phyloP scores from a whole-genome alignment of 2,888 invertebrate species.

The Conus canariensis region DNA sequence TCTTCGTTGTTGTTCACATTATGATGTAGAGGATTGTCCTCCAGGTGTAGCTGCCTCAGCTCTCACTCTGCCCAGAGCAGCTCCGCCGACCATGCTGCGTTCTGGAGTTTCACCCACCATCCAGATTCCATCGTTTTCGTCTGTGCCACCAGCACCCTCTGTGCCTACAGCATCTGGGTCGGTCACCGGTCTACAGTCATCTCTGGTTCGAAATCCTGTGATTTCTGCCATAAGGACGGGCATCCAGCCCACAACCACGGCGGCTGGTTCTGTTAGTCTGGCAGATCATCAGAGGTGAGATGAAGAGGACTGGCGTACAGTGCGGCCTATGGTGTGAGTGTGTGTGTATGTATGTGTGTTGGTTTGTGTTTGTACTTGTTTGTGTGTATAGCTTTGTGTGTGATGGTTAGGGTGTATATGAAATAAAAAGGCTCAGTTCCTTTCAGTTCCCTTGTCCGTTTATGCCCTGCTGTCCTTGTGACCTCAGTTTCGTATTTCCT shows the following conservation, averaged over 20 bases:
- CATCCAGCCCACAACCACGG: constrained; percentile 54
- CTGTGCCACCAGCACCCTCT: constrained; percentile 39
- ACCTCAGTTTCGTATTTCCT: too few relatives aligned
- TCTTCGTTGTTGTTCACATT: too few relatives aligned
- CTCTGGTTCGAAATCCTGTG: constrained; percentile 53
- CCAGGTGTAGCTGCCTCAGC: constrained; percentile 44
- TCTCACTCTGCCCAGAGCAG: constrained; percentile 39
- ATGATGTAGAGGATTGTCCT: too few relatives aligned
- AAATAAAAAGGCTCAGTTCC: too few relatives aligned
- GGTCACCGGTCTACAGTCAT: constrained; percentile 45
- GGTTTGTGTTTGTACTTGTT: too few relatives aligned
- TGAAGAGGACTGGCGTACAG: background rate
- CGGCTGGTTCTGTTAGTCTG: background rate
- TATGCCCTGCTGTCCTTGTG: too few relatives aligned
- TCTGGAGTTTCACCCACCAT: constrained; percentile 44
- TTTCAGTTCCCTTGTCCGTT: too few relatives aligned
- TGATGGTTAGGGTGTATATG: too few relatives aligned
- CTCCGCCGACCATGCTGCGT: constrained; percentile 42
- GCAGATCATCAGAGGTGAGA: constrained; percentile 9
- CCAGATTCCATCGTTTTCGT: constrained; percentile 50
- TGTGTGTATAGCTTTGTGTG: too few relatives aligned
- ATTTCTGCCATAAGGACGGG: constrained; percentile 58
- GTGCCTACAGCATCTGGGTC: constrained; percentile 48
- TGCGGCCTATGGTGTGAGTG: background rate
- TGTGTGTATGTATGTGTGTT: background rate